Conservation (phyloP, 2,797 vertebrate species). For the Dipus sagitta region DNA sequence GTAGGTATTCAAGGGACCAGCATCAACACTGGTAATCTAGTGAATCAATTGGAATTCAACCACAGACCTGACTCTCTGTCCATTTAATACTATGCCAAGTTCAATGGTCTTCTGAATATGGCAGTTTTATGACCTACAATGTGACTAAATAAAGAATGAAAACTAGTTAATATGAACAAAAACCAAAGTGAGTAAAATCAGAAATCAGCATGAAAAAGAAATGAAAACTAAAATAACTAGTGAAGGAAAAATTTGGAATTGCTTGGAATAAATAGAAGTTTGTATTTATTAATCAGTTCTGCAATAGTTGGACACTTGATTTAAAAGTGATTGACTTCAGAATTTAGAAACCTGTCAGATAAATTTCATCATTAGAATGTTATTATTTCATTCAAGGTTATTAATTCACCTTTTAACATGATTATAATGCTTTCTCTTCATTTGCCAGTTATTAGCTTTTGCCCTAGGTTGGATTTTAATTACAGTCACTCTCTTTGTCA, state of each 20-base stretch:
- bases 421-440: constrained; percentile 69
- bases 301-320: constrained; percentile 32
- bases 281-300: constrained; percentile 43
- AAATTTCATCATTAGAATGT: constrained; percentile 66
- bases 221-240: constrained; percentile 54
- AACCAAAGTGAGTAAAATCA: constrained; percentile 32
- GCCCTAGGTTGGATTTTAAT: constrained; percentile 73
- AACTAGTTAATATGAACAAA: constrained; percentile 30
- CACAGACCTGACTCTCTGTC: not conserved
- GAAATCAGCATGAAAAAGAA: constrained; percentile 41
- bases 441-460: constrained; percentile 76
- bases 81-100: constrained; percentile 11
- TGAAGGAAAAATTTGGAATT: constrained; percentile 18
- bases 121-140: constrained; percentile 14
- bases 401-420: constrained; percentile 76
- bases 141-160: constrained; percentile 63
- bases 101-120: constrained; percentile 51
- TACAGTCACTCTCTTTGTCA: constrained; percentile 71
- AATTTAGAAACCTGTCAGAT: constrained; percentile 52
- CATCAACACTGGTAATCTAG: constrained; percentile 31
- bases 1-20: constrained; percentile 31
- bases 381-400: constrained; percentile 71
- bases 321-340: constrained; percentile 70
- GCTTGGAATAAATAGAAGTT: constrained; percentile 11
- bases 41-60: constrained; percentile 17